Evolutionary conservation across 1,140 invertebrate genomes (phyloP), one percentile per base, ranked within the genome.

Genomic region (Saxidomus purpurata): DNA sequence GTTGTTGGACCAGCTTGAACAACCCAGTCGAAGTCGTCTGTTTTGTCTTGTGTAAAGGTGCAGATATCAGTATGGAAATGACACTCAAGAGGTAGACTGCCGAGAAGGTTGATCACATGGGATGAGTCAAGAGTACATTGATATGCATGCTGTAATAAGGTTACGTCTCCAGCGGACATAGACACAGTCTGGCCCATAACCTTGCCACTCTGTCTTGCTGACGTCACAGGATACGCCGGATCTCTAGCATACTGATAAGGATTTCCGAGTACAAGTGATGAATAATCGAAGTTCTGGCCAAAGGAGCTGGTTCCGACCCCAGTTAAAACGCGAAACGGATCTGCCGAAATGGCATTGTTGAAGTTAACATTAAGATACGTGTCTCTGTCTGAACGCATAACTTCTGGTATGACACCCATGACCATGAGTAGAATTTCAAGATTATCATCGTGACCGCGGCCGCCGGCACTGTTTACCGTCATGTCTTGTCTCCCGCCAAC

Each of bases 11-110:
- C 92, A 25, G 67, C 59, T 19, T 90, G 67, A 13, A 92, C 17
- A n/a, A 34, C 91, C 94, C 94, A 94, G 89, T 93, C 92, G 90
- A 93, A 93, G 17, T 92, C 49, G 85, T 94, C 94, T 47, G 85
- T 87, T 19, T 40, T 80, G 67, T 93, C 90, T 67, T 95, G 93
- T n/a, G 69, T 80, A 63, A 88, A 92, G 31, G 90, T 90, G 83
- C 91, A 93, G 9, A 91, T 49, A 25, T 90, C 91, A 67, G 82
- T 71, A 63, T 92, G 89, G 84, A 91, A 92, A 34, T 93, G 76
- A 76, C 90, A 92, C 36, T 63, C 59, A 11, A 82, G 17, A 38
- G 59, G 80, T 8, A 82, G 38, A 22, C 0, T 1, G 34, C 59
- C 80, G 31, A 82, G 38, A 3, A 82, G 38, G 55, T 82, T 28